A percentile compares a stretch with the other conserved stretches of the same genome.
Conservation (phyloP, 2,888 invertebrate species). For the Sclerodermus sp. region DNA sequence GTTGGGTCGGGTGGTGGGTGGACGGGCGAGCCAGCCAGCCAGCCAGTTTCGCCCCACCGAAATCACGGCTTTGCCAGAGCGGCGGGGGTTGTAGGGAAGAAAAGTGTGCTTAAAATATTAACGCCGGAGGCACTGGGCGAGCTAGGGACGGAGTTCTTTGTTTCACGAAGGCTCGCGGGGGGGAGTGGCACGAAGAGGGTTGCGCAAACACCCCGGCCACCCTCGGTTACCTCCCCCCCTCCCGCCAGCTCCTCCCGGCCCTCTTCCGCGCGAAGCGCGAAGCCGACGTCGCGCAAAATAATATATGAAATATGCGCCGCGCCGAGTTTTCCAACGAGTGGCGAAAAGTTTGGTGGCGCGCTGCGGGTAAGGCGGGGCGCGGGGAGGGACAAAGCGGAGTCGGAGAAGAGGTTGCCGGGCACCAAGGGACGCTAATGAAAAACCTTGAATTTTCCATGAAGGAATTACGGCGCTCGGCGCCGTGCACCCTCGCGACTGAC, state of each 20-base stretch:
- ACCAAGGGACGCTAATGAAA: slow-evolving; percentile 50
- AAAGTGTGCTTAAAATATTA: slow-evolving; percentile 59
- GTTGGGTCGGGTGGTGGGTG: slow-evolving; percentile 10
- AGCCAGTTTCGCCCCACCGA: no score
- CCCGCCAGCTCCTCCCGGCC: background rate
- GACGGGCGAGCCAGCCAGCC: slow-evolving; percentile 13
- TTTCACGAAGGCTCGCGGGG: slow-evolving; percentile 38
- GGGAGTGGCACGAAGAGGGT: slow-evolving; percentile 30
- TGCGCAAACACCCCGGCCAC: slow-evolving; percentile 51
- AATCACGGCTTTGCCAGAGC: background rate
- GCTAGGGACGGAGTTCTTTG: slow-evolving; percentile 15
- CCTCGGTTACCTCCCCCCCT: background rate
- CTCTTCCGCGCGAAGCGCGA: slow-evolving; percentile 1
- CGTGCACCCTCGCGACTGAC: background rate
- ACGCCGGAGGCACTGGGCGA: slow-evolving; percentile 51
- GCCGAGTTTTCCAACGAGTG: slow-evolving; percentile 30
- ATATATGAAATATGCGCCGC: slow-evolving; percentile 56
- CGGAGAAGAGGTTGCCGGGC: slow-evolving; percentile 13
- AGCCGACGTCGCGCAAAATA: slow-evolving; percentile 49
- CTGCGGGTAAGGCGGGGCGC: slow-evolving; percentile 5
- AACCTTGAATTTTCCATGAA: slow-evolving; percentile 57
- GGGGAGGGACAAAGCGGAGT: slow-evolving; percentile 14
- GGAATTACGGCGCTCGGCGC: slow-evolving; percentile 39
- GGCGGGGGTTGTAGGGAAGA: slow-evolving; percentile 35
- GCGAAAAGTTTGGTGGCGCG: slow-evolving; percentile 33